These are phyloP conservation scores for Nautilus pompilius DNA, from an alignment of 1,140 invertebrate genomes.

Conservation along the genomic window DNA sequence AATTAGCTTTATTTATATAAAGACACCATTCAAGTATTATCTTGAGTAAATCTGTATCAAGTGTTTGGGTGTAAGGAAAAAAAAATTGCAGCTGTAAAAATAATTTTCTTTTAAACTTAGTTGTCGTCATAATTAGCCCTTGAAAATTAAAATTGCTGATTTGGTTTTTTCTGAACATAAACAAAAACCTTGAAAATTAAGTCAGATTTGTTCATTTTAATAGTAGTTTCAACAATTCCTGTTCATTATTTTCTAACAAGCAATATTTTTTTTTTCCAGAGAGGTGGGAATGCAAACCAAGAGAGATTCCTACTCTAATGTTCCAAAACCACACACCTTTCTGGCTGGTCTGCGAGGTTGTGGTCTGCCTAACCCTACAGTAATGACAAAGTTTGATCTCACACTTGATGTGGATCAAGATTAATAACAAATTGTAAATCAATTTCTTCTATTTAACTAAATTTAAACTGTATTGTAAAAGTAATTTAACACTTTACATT, in stretches of 20 bases:
- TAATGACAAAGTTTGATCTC: conserved; percentile 55
- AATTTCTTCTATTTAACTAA: too few species aligned
- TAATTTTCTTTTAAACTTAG: too few species aligned
- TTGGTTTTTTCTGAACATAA: neutral
- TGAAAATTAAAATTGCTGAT: neutral
- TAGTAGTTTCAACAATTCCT: neutral
- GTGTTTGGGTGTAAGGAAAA: too few species aligned
- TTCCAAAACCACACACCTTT: conserved; percentile 53
- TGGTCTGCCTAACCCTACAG: conserved; percentile 44
- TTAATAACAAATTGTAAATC: conserved; percentile 8
- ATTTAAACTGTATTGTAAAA: too few species aligned
- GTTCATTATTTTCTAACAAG: neutral
- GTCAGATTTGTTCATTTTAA: neutral
- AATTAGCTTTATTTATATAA: neutral
- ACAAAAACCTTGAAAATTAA: neutral
- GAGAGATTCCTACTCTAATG: conserved; percentile 51
- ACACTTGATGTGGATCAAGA: conserved; percentile 48
- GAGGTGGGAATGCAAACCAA: conserved; percentile 52
- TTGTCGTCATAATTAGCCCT: too few species aligned
- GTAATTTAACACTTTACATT: too few species aligned
- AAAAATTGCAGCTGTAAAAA: too few species aligned
- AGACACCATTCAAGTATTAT: neutral
- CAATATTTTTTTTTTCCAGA: conserved; percentile 34
- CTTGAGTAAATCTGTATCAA: neutral
- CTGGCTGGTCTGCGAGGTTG: conserved; percentile 53